phyloP scores from a whole-genome alignment of 2,797 vertebrate genomes.

The Agapornis canus region DNA sequence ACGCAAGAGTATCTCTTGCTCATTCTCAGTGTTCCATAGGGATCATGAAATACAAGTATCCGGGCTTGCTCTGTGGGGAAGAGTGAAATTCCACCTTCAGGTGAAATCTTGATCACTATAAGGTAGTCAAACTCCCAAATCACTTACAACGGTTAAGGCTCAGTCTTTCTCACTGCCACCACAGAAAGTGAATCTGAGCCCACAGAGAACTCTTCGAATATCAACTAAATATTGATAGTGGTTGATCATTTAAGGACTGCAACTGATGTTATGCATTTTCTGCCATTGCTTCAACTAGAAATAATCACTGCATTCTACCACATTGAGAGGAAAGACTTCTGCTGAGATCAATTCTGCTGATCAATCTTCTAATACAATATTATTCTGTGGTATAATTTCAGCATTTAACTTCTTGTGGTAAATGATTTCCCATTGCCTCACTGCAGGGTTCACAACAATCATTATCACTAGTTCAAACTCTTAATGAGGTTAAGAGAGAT shows the following conservation, averaged over 20 bases:
- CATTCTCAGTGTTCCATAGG: background rate
- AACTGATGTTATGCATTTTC: background rate
- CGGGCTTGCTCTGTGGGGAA: background rate
- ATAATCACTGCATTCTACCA: background rate
- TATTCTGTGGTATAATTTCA: conserved; percentile 23
- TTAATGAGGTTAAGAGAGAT: conserved; percentile 68
- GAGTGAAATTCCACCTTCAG: background rate
- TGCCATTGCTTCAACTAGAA: background rate
- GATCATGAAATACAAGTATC: background rate
- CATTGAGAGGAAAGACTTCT: background rate
- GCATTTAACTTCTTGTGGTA: conserved; percentile 35
- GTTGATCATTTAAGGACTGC: conserved; percentile 6
- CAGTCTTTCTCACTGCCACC: background rate
- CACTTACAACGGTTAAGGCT: background rate
- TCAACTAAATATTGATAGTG: background rate
- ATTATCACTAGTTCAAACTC: conserved; percentile 47
- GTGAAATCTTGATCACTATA: background rate
- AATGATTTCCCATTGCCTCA: conserved; percentile 54
- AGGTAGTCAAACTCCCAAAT: background rate
- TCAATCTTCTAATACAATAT: conserved; percentile 34
- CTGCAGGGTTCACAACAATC: conserved; percentile 53
- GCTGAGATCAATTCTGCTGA: conserved; percentile 34
- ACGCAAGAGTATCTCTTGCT: background rate
- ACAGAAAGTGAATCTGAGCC: background rate
- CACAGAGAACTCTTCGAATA: background rate